Percentiles rank a stretch among this genome's conserved stretches.
Conservation (phyloP, 2,113 vertebrate genomes). For the Thinocorus orbignyianus region DNA sequence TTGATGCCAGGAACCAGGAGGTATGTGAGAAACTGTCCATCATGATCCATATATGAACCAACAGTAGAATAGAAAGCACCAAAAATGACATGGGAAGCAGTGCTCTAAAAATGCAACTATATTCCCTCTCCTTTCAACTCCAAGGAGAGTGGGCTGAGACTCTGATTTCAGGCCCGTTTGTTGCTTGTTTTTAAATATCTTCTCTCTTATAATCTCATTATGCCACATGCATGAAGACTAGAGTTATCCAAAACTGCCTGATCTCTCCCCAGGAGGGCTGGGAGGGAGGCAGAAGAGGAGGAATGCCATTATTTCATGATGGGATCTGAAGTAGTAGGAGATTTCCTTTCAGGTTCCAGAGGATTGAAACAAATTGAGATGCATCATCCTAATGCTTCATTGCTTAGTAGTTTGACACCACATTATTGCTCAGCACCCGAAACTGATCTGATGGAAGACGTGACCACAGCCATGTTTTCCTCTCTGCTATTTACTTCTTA, state of each 20-base stretch:
- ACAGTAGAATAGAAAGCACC: background rate
- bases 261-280: background rate
- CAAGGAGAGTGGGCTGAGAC: background rate
- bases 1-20: background rate
- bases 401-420: background rate
- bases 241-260: background rate
- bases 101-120: background rate
- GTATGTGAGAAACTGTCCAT: background rate
- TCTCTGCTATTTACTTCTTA: background rate
- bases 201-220: background rate
- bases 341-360: constrained; percentile 6
- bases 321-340: background rate
- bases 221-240: background rate
- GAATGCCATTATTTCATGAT: background rate
- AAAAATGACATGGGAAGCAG: background rate
- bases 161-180: background rate
- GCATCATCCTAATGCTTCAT: background rate
- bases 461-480: background rate
- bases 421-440: background rate
- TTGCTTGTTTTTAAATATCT: background rate
- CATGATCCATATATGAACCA: background rate
- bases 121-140: background rate
- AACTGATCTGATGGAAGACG: background rate
- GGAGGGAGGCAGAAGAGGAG: background rate
- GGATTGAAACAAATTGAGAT: background rate